Evolutionary conservation across 2,113 vertebrate species (phyloP).

Genomic region (Camelus dromedarius): DNA sequence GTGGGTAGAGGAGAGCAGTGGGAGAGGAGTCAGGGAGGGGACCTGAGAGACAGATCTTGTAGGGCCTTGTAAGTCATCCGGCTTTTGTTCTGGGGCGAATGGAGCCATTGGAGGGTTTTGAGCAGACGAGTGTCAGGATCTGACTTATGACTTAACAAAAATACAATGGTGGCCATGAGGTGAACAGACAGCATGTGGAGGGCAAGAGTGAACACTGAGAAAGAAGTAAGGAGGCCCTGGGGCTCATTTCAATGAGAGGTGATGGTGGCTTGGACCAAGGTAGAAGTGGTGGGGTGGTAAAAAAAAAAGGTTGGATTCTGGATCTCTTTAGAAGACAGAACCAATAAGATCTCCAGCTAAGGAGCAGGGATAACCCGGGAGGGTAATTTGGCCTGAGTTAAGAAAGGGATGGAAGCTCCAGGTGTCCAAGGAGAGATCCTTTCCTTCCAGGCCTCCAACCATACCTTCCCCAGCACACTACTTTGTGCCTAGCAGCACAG

Average conservation of each 20-base stretch:
- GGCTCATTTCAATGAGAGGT: not conserved
- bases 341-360: not conserved
- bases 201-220: not conserved
- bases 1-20: not conserved
- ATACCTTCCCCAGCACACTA: not conserved
- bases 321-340: not conserved
- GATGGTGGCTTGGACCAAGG: constrained; percentile 1
- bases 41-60: not conserved
- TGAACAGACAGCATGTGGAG: not conserved
- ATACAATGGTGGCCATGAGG: not conserved
- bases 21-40: not conserved
- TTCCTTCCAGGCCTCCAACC: not conserved
- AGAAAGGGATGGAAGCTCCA: not conserved
- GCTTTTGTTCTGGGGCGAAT: not conserved
- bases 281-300: not conserved
- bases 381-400: not conserved
- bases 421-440: not conserved
- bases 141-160: not conserved
- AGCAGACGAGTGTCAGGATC: not conserved
- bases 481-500: not conserved
- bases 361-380: not conserved
- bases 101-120: not conserved
- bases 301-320: not conserved
- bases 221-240: not conserved
- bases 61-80: not conserved